A percentile compares a stretch with the other conserved stretches of the same genome.
phyloP scores from a whole-genome alignment of 2,113 vertebrate species.

The Cichladusa arquata region DNA sequence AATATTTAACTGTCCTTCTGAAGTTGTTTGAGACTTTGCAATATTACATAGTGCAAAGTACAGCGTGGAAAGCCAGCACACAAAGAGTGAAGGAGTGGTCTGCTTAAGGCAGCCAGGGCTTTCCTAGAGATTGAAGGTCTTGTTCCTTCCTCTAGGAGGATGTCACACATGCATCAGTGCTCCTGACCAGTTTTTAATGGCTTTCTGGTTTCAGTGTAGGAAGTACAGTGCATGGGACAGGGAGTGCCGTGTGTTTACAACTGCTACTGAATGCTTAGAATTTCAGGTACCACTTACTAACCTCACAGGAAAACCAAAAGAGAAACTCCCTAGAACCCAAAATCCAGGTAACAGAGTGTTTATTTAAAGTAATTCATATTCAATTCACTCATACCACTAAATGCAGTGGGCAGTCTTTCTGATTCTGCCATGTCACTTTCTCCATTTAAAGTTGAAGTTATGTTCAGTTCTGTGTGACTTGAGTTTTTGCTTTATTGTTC shows the following conservation, averaged over 20 bases:
- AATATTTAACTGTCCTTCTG: not conserved
- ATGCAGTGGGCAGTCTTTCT: not conserved
- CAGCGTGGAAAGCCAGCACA: not conserved
- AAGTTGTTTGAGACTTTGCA: not conserved
- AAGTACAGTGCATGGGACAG: not conserved
- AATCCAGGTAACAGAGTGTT: not conserved
- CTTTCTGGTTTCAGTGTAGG: not conserved
- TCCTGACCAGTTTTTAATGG: not conserved
- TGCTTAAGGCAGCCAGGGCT: not conserved
- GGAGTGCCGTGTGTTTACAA: not conserved
- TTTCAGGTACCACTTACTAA: not conserved
- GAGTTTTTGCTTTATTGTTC: not conserved
- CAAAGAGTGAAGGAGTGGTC: not conserved
- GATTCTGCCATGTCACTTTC: accelerated
- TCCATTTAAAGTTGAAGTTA: not conserved
- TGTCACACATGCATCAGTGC: accelerated
- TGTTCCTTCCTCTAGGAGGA: not conserved
- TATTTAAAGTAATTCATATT: not conserved
- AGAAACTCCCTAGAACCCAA: not conserved
- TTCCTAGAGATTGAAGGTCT: not conserved
- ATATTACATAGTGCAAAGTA: not conserved
- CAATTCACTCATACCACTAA: not conserved
- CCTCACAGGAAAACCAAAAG: not conserved
- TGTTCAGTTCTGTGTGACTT: not conserved
- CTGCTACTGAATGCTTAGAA: not conserved